A percentile compares a stretch with the other conserved stretches of the same genome.
These are phyloP conservation scores for Aphrophora alni DNA, from an alignment of 2,888 invertebrate genomes.

Conservation along the genomic window DNA sequence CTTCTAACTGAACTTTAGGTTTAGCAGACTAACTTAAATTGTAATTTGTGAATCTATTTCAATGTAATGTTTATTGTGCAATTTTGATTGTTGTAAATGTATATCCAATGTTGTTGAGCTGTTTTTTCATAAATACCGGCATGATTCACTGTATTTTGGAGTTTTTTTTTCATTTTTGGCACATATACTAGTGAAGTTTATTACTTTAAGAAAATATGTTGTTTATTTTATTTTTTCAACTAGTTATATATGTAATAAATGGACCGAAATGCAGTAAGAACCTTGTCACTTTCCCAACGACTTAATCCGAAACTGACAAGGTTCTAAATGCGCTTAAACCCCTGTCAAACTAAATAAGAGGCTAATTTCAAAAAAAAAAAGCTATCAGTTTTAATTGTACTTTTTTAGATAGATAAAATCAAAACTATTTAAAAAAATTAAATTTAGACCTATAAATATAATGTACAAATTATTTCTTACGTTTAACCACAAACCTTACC, in stretches of 20 bases:
- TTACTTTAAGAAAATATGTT: constrained; percentile 7
- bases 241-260: constrained; percentile 13
- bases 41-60: too few species aligned
- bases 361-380: not conserved
- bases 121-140: too few species aligned
- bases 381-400: not conserved
- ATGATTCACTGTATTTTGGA: too few species aligned
- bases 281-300: constrained; percentile 14
- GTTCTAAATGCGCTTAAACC: constrained; percentile 27
- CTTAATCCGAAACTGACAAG: constrained; percentile 14
- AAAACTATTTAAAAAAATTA: not conserved
- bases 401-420: constrained; percentile 10
- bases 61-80: too few species aligned
- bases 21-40: too few species aligned
- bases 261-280: constrained; percentile 21
- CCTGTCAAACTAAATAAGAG: constrained; percentile 19
- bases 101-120: too few species aligned
- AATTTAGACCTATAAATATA: not conserved
- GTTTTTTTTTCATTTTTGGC: constrained; percentile 1
- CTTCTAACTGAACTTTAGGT: too few species aligned
- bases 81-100: too few species aligned
- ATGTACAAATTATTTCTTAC: not conserved
- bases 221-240: constrained; percentile 10
- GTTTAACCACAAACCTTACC: not conserved
- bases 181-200: constrained; percentile 17